Base-by-base conservation (phyloP, 2,797 vertebrate species). In the Phrynocephalus guinanensis region DNA sequence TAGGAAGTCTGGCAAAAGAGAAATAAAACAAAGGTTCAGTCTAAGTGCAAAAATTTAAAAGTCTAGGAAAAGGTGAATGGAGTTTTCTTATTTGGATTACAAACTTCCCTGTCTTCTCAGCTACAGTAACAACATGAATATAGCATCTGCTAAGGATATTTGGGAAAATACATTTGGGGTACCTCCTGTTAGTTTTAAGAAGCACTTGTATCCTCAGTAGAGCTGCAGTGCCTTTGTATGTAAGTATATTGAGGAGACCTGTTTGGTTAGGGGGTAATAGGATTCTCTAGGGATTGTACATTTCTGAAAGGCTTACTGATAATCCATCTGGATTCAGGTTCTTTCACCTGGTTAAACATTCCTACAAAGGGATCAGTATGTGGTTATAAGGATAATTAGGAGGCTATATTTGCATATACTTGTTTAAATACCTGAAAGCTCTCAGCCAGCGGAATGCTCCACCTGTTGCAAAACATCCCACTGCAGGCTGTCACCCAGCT, bases 381-480 rank as follows among this genome's bases (percentile, higher is more conserved):
- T 63, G 56, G 30, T 79, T 63, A 72, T 15, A 44, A 48, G 30
- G 38, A 79, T 76, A 56, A 44, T 22, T 85, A 44, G 26, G 28
- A 85, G 75, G 3, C 30, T 81, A 13, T 52, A 28, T 66, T 38
- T 52, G 30, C 44, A 26, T 44, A 84, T 3, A 56, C 22, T 66
- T 33, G n/a, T 48, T 5, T 66, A 68, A 85, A 60, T 9, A 1
- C 3, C 24, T 81, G 44, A 44, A 24, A 44, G 24, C 22, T 4
- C 77, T 38, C 11, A 76, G 26, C 56, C 16, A 79, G 66, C 20
- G 26, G 72, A 79, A 2, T 0, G 3, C 33, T 48, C 22, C 11
- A 0, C 0, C 22, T 15, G 79, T 84, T 0, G 50, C 0, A 0
- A n/a, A 67, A 68, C 60, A 33, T 0, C 0, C 4, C 0, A 79